Evolutionary conservation across 2,888 invertebrate genomes (phyloP).

Genomic region (Lumbricus terrestris): DNA sequence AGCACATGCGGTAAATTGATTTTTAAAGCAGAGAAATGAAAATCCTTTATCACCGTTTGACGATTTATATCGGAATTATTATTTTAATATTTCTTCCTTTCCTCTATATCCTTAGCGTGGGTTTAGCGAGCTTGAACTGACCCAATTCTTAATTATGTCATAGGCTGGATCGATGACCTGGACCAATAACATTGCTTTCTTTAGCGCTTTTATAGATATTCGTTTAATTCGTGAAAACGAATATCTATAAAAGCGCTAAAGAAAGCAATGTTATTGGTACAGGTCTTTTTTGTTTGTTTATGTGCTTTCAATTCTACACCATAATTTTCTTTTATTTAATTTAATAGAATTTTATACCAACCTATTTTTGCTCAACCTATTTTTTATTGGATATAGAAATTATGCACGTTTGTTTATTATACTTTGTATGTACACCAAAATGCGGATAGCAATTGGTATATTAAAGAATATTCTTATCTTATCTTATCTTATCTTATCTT

Average conservation of each 20-base stretch:
- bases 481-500: too few species aligned
- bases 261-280: background rate
- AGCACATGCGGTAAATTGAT: background rate
- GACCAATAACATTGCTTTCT: background rate
- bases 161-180: background rate
- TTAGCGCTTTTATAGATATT: background rate
- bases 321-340: background rate
- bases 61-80: background rate
- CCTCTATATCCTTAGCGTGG: background rate
- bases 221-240: too few species aligned
- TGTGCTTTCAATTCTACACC: too few species aligned
- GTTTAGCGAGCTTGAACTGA: background rate
- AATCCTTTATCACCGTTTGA: background rate
- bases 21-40: background rate
- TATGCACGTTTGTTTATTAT: too few species aligned
- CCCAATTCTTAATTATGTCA: background rate
- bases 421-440: too few species aligned
- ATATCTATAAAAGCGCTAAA: background rate
- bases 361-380: too few species aligned
- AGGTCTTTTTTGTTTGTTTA: background rate
- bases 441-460: too few species aligned
- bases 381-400: too few species aligned
- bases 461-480: too few species aligned
- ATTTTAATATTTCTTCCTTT: background rate
- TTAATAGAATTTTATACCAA: background rate